These are phyloP conservation scores for Penaeus vannamei DNA, from an alignment of 1,140 invertebrate genomes.

Conservation along the genomic window DNA sequence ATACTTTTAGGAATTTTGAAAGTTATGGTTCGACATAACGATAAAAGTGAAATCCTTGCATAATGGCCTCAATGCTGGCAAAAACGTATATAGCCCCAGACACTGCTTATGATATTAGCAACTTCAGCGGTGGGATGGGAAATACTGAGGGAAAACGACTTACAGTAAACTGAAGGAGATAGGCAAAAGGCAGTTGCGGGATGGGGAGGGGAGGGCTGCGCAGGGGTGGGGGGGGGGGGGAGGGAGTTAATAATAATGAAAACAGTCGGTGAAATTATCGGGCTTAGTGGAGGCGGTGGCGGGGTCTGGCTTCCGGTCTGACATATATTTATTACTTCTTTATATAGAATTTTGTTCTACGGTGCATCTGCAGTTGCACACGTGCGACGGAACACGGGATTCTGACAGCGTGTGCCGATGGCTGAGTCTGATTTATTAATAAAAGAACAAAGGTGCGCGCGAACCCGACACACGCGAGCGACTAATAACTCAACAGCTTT, in stretches of 20 bases:
- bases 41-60: conserved; percentile 66
- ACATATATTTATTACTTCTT: too few relatives aligned
- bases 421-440: too few relatives aligned
- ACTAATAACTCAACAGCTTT: too few relatives aligned
- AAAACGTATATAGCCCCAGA: conserved; percentile 66
- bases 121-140: conserved; percentile 29
- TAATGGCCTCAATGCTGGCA: conserved; percentile 64
- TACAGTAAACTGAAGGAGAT: conserved; percentile 52
- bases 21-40: conserved; percentile 66
- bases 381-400: too few relatives aligned
- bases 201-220: neutral
- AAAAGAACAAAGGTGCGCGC: too few relatives aligned
- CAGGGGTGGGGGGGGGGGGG: conserved; percentile 23
- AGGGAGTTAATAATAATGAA: conserved; percentile 45
- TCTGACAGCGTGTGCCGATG: too few relatives aligned
- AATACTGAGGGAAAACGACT: conserved; percentile 28
- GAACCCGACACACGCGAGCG: too few relatives aligned
- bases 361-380: too few relatives aligned
- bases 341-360: too few relatives aligned
- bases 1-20: conserved; percentile 66
- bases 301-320: neutral
- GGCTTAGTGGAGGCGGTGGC: conserved; percentile 30
- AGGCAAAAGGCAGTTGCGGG: conserved; percentile 49
- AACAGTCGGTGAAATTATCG: conserved; percentile 47
- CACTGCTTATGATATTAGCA: conserved; percentile 66